Percentiles rank a stretch among this genome's conserved stretches.
These are phyloP conservation scores for Tricholauxania praeusta DNA, from an alignment of 2,888 invertebrate species.

Conservation along the genomic window DNA sequence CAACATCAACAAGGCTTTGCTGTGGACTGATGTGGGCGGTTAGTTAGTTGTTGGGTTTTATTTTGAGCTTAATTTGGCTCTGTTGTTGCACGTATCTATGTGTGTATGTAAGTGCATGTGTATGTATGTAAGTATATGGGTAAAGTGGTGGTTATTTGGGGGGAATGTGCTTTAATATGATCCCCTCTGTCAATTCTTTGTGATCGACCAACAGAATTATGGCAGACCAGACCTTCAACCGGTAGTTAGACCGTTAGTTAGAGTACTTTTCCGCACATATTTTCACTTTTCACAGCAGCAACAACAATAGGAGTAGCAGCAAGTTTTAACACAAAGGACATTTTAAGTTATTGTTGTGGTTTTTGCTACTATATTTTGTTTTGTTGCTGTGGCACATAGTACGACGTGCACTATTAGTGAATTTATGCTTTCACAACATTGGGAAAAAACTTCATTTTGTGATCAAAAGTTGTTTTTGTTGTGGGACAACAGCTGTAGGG, in stretches of 20 bases:
- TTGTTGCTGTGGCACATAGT: not conserved
- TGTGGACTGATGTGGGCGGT: too few relatives aligned
- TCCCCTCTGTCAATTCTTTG: not conserved
- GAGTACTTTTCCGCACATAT: conserved; percentile 48
- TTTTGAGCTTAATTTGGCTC: not conserved
- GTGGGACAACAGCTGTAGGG: too few relatives aligned
- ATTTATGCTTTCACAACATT: too few relatives aligned
- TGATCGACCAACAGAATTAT: not conserved
- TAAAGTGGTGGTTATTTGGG: not conserved
- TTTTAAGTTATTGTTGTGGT: conserved; percentile 55
- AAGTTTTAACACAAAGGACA: conserved; percentile 54
- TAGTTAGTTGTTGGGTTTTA: too few relatives aligned
- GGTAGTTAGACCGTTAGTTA: not conserved
- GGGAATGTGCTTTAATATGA: too few relatives aligned
- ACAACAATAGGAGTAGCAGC: too few relatives aligned
- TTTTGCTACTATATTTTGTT: conserved; percentile 18
- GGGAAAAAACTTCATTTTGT: too few relatives aligned
- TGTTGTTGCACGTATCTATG: not conserved
- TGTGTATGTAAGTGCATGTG: not conserved
- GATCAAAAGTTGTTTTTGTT: too few relatives aligned
- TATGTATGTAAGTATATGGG: not conserved
- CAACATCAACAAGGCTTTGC: not conserved
- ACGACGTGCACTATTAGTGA: too few relatives aligned
- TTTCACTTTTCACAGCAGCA: conserved; percentile 60
- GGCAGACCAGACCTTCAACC: not conserved